These are phyloP conservation scores for Calcarius lapponicus DNA, from an alignment of 2,797 vertebrate genomes.

Conservation along the genomic window DNA sequence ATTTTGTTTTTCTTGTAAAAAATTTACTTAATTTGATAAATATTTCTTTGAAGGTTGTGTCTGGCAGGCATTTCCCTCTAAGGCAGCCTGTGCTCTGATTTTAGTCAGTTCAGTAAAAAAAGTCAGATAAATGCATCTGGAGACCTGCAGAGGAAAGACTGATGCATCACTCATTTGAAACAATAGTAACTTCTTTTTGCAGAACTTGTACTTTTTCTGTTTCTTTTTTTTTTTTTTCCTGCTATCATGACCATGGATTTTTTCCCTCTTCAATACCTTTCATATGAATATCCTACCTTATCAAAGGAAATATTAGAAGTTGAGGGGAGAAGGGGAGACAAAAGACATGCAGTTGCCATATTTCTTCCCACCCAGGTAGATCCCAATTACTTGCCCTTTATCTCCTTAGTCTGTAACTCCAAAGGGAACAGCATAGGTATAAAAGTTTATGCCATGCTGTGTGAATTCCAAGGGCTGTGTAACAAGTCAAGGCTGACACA, in stretches of 20 bases:
- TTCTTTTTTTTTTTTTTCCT: not conserved
- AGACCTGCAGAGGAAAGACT: not conserved
- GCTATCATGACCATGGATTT: not conserved
- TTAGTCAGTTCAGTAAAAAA: not conserved
- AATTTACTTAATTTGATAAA: not conserved
- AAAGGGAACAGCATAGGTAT: not conserved
- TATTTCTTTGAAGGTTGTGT: not conserved
- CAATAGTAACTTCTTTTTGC: not conserved
- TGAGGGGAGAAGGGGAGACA: not conserved
- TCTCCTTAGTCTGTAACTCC: not conserved
- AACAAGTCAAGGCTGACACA: not conserved
- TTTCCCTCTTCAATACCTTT: not conserved
- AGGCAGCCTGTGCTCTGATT: not conserved
- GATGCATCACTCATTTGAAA: not conserved
- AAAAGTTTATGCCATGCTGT: not conserved
- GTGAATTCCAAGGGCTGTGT: not conserved
- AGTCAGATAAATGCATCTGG: not conserved
- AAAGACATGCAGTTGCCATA: not conserved
- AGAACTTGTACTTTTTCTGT: not conserved
- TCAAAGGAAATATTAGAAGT: not conserved
- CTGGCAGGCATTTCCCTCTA: not conserved
- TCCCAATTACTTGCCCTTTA: not conserved
- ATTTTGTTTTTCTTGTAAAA: not conserved
- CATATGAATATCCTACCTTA: not conserved
- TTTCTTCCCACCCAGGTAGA: not conserved